phyloP scores from a whole-genome alignment of 2,797 vertebrate species.

The Gorsachius magnificus region DNA sequence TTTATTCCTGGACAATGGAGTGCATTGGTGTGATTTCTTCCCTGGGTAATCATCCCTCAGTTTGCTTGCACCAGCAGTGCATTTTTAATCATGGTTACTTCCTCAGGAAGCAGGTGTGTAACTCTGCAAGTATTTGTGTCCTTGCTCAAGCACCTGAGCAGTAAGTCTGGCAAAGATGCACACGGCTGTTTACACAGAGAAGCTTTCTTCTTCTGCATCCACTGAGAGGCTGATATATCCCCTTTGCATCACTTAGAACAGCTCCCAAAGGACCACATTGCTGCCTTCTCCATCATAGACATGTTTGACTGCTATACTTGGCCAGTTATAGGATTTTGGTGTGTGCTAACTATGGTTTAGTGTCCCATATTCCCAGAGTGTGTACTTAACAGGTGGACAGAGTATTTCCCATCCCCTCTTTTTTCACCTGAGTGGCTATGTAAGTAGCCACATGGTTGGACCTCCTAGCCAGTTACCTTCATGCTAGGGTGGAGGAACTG shows the following conservation, averaged over 20 bases:
- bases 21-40: not conserved
- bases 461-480: not conserved
- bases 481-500: fast-evolving
- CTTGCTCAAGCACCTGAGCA: not conserved
- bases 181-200: not conserved
- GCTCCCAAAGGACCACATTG: no score
- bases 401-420: not conserved
- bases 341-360: not conserved
- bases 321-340: not conserved
- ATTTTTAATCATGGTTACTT: not conserved
- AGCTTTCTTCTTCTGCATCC: not conserved
- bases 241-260: not conserved
- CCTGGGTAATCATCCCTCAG: not conserved
- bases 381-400: not conserved
- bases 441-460: not conserved
- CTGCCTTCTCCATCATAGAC: not conserved
- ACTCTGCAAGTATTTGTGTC: not conserved
- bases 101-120: not conserved
- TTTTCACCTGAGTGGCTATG: not conserved
- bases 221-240: not conserved
- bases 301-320: fast-evolving
- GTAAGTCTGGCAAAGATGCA: not conserved
- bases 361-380: not conserved
- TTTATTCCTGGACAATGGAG: not conserved
- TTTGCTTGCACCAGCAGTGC: fast-evolving